Conservation (phyloP, 2,888 invertebrate genomes). For the Melanargia galathea region DNA sequence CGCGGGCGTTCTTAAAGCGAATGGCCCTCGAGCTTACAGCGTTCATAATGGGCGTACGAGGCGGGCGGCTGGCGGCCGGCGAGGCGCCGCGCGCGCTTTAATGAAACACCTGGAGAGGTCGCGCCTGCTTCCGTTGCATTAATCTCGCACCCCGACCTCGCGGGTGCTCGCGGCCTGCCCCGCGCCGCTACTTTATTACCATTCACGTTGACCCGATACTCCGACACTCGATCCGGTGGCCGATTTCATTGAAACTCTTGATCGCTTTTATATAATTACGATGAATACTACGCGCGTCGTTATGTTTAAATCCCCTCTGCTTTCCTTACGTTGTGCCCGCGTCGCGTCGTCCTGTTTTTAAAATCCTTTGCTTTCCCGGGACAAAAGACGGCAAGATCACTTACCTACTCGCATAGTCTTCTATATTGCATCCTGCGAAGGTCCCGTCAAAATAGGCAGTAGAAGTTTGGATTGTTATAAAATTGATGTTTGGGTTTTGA, state of each 20-base stretch:
- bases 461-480: too few species aligned
- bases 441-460: neutral
- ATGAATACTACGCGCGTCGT: too few species aligned
- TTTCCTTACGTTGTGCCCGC: too few species aligned
- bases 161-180: conserved; percentile 32
- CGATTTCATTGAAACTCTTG: conserved; percentile 7
- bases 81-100: conserved; percentile 77
- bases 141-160: conserved; percentile 59
- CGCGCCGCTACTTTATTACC: conserved; percentile 48
- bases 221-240: conserved; percentile 24
- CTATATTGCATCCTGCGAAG: neutral
- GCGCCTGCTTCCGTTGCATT: conserved; percentile 77
- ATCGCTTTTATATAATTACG: neutral
- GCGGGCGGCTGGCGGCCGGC: conserved; percentile 70
- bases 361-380: neutral
- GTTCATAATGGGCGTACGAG: conserved; percentile 78
- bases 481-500: too few species aligned
- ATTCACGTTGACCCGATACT: conserved; percentile 40
- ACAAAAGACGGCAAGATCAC: neutral
- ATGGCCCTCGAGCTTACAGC: conserved; percentile 80
- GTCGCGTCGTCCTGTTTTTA: too few species aligned
- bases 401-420: neutral
- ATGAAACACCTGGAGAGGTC: conserved; percentile 81
- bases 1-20: conserved; percentile 80
- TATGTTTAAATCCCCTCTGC: too few species aligned